Base-by-base conservation (phyloP, 2,888 invertebrate genomes). In the Drosophila suboccidentalis region DNA sequence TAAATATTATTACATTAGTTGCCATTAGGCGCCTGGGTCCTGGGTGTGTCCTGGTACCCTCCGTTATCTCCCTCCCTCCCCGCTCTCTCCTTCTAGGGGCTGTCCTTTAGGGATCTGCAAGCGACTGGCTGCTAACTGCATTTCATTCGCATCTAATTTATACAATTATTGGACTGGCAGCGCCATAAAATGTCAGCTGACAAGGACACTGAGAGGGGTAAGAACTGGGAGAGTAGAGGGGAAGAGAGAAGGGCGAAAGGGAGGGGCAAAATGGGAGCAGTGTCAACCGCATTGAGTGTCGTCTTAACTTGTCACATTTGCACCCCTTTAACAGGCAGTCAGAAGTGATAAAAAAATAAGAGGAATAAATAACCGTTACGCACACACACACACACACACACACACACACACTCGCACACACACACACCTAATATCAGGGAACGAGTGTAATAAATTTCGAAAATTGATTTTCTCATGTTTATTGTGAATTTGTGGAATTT, bases 1-100 rank as follows among this genome's bases (percentile, higher is more conserved):
- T 87, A 89, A 84, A 89, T 89, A 89, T 83, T 90, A 87, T 90
- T 90, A 84, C 78, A 90, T 89, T 89, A 89, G 85, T 71, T 68
- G 66, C 71, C 75, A 77, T 77, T 73, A 78, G 55, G 26, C 44
- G 39, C 9, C 32, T 44, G 22, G 38, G 46, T 32, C n/a, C 17
- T 13, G 17, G 29, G 47, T 47, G 47, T 43, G 43, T 43, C 29
- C 10, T 6, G 26, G n/a, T n/a, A n/a, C n/a, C n/a, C n/a, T n/a
- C n/a, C n/a, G 6, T 1, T 0, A 22, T 3, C 22, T 22, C 26
- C 5, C 26, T 26, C 5, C 6, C 26, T 26, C 26, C 26, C 26
- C 3, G 1, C 26, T 5, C 26, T 5, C 26, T 26, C 5, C 29
- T 22, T 41, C 41, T 15, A 9, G 43, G 55, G 50, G 32, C 58